Percentiles rank a stretch among this genome's conserved stretches.
These are phyloP conservation scores for Falco cherrug DNA, from an alignment of 2,797 vertebrate genomes.

Conservation along the genomic window DNA sequence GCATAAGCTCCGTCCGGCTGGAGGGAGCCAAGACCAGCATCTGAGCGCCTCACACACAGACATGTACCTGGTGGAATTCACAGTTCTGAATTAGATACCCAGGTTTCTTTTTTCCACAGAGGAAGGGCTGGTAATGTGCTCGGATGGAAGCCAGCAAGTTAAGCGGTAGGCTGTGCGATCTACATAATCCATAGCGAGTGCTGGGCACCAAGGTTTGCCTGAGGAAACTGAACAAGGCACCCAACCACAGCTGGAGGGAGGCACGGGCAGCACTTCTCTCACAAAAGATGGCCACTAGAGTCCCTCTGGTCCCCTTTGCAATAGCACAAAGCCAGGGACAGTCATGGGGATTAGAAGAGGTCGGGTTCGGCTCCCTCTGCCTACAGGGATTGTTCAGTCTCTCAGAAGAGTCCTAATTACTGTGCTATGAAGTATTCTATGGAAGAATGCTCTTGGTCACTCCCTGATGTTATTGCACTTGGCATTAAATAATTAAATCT, in stretches of 20 bases:
- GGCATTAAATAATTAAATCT: constrained; percentile 61
- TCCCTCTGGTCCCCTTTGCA: neutral
- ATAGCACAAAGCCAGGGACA: neutral
- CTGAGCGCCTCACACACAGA: accelerated
- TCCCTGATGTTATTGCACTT: constrained; percentile 43
- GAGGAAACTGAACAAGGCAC: neutral
- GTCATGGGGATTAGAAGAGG: neutral
- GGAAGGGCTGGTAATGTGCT: accelerated
- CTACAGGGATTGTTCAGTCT: constrained; percentile 27
- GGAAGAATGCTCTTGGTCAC: constrained; percentile 37
- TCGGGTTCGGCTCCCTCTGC: constrained; percentile 19
- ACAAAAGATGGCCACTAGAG: neutral
- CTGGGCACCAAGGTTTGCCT: neutral
- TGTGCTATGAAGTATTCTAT: constrained; percentile 13
- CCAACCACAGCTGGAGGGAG: neutral
- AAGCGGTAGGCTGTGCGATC: neutral
- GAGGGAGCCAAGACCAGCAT: accelerated
- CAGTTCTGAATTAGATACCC: neutral
- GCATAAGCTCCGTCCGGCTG: neutral
- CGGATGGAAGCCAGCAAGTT: accelerated
- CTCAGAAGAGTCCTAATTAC: constrained; percentile 51
- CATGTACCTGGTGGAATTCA: accelerated
- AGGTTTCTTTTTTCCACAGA: neutral
- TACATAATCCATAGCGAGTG: accelerated
- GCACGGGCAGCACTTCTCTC: neutral